Base-by-base conservation (phyloP, 2,113 vertebrate species). In the Tursiops truncatus region DNA sequence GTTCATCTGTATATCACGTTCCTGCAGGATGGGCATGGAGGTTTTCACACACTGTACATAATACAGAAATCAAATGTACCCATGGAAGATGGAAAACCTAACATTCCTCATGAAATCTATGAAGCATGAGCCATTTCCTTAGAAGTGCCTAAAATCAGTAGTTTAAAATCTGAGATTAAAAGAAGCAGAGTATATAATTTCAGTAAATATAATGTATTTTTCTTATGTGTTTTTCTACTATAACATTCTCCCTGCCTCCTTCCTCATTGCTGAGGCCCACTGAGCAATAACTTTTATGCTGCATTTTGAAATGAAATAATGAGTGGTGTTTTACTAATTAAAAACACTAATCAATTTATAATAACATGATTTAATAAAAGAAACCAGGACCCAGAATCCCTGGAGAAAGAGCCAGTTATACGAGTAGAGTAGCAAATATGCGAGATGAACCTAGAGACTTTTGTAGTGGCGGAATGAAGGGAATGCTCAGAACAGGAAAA, bases 21-120 rank as follows among this genome's bases (percentile, higher is more conserved):
- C 6, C 0, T 47, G 0, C 7, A 58, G 23, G 82, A 60, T 0
- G 8, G 18, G 36, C 3, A 71, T 2, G 0, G 36, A 0, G 9
- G 2, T 44, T 33, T 95, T 67, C 38, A 67, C 36, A 81, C 25
- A 77, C 6, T 62, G 9, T 0, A 25, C 63, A 93, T 18, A 97
- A 56, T 25, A 44, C n/a, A 41, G 62, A 70, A 81, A 74, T 93
- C 31, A 76, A 6, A 56, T 73, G 44, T 28, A 12, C 82, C 31
- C 60, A 13, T 0, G 36, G 41, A 38, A 15, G 25, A 63, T 41
- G 36, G 28, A 20, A 68, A 95, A 1, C 6, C 23, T 84, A 93
- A 56, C 0, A 0, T 84, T 68, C 77, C 28, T 88, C 83, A 73
- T 10, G 56, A 94, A 38, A 4, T 80, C 14, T 9, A 17, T 2